phyloP scores from a whole-genome alignment of 2,113 vertebrate species.

The Lagopus leucura region DNA sequence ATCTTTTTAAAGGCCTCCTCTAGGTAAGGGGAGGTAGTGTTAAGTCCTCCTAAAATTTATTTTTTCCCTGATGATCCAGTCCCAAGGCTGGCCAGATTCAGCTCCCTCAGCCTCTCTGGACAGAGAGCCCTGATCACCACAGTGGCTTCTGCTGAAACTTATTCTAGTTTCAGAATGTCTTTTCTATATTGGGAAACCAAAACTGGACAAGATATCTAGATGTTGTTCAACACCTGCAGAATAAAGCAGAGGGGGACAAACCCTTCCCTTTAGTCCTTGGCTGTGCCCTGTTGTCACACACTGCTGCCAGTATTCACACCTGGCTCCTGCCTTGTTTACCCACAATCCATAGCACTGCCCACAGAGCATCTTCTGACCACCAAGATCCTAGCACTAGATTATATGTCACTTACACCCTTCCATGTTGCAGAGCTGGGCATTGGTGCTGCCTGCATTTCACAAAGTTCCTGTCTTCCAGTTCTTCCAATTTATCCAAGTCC shows the following conservation, averaged over 20 bases:
- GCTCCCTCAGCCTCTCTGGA: neutral
- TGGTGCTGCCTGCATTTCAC: neutral
- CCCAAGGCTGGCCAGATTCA: neutral
- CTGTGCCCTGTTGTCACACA: neutral
- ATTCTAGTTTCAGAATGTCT: neutral
- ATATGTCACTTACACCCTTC: neutral
- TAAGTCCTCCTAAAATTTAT: neutral
- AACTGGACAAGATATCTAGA: neutral
- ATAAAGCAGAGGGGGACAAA: neutral
- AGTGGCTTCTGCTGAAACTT: neutral
- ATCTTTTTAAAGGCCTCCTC: neutral
- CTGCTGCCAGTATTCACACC: neutral
- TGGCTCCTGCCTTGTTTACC: neutral
- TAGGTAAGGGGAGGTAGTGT: neutral
- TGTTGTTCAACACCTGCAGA: neutral
- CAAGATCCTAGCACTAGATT: neutral
- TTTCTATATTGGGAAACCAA: neutral
- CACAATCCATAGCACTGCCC: neutral
- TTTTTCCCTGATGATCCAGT: neutral
- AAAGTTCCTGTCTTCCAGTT: fast-evolving
- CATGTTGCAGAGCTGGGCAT: neutral
- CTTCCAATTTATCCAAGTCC: neutral
- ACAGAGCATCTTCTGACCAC: neutral
- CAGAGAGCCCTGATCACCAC: too few relatives aligned
- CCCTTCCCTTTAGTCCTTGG: neutral